Conservation (phyloP, 1,140 invertebrate species). For the Adoxophyes honmai region DNA sequence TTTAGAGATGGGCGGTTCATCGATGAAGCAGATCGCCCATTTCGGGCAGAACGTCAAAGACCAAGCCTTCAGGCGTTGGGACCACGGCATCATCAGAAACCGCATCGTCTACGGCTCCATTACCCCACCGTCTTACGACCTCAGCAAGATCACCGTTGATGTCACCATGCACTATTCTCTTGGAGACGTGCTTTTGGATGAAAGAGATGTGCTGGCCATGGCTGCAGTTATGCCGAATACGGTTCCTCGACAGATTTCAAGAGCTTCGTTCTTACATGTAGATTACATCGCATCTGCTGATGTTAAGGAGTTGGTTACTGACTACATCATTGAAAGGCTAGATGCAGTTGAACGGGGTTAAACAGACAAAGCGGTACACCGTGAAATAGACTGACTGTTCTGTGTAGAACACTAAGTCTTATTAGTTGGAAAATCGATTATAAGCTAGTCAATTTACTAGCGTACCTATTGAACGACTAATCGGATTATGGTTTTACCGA, state of each 20-base stretch:
- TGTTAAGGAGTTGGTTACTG: slow-evolving; percentile 46
- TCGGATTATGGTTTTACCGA: no score
- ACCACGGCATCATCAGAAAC: slow-evolving; percentile 37
- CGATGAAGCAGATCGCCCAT: slow-evolving; percentile 56
- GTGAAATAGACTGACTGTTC: no score
- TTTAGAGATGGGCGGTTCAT: slow-evolving; percentile 31
- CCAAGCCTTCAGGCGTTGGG: slow-evolving; percentile 44
- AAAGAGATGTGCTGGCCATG: slow-evolving; percentile 57
- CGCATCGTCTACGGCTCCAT: slow-evolving; percentile 32
- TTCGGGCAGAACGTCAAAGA: slow-evolving; percentile 58
- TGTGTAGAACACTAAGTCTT: no score
- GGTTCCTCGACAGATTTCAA: slow-evolving; percentile 37
- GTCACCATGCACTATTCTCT: slow-evolving; percentile 58
- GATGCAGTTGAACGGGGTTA: no score
- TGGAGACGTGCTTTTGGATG: slow-evolving; percentile 42
- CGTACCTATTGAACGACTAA: no score
- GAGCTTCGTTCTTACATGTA: slow-evolving; percentile 41
- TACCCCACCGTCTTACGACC: slow-evolving; percentile 40
- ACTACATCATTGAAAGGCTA: slow-evolving; percentile 37
- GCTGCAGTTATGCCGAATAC: slow-evolving; percentile 43
- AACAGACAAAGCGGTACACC: no score
- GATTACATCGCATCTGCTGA: slow-evolving; percentile 43
- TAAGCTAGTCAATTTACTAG: no score
- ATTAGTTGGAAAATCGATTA: no score
- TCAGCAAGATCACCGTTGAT: slow-evolving; percentile 37